These are phyloP conservation scores for Chloroceryle inda DNA, from an alignment of 2,797 vertebrate genomes.

Conservation along the genomic window DNA sequence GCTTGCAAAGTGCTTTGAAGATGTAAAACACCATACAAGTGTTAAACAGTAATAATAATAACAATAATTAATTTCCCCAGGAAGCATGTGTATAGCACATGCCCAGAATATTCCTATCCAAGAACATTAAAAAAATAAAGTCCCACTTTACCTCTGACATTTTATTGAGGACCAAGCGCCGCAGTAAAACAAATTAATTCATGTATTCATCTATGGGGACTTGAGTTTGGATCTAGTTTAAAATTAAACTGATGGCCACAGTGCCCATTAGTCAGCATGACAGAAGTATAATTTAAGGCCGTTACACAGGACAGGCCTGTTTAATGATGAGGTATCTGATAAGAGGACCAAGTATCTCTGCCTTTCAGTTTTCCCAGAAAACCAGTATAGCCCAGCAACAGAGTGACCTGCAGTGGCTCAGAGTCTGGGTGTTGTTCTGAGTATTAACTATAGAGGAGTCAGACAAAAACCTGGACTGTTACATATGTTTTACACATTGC, in stretches of 20 bases:
- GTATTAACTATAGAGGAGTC: neutral
- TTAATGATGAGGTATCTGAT: neutral
- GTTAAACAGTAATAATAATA: constrained; percentile 52
- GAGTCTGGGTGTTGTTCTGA: neutral
- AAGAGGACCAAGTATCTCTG: neutral
- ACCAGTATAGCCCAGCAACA: neutral
- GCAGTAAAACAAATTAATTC: constrained; percentile 50
- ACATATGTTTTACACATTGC: neutral
- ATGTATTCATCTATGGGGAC: constrained; percentile 47
- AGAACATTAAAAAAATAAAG: neutral
- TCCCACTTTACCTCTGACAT: constrained; percentile 45
- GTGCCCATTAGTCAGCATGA: constrained; percentile 18
- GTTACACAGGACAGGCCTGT: neutral
- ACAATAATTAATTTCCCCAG: constrained; percentile 67
- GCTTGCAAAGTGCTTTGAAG: constrained; percentile 62
- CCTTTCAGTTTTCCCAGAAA: neutral
- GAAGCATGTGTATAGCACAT: neutral
- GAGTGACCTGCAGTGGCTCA: neutral
- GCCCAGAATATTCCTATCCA: constrained; percentile 1
- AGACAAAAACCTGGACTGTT: neutral
- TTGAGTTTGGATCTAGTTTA: constrained; percentile 51
- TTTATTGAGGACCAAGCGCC: constrained; percentile 27
- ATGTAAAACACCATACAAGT: constrained; percentile 42
- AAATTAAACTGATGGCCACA: constrained; percentile 32
- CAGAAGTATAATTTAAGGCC: neutral